Conservation (phyloP, 2,113 vertebrate genomes). For the Clarias gariepinus region DNA sequence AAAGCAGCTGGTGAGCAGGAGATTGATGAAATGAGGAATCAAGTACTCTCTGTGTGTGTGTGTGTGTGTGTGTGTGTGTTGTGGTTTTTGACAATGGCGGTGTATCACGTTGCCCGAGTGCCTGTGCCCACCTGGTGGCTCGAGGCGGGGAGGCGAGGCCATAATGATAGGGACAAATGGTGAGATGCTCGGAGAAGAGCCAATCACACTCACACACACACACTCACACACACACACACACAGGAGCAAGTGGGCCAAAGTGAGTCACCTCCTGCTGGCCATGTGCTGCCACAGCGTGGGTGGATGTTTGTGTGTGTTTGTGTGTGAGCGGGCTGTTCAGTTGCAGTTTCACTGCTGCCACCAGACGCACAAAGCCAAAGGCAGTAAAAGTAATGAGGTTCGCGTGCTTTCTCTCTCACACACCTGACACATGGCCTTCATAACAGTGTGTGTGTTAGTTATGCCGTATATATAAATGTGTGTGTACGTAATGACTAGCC, state of each 20-base stretch:
- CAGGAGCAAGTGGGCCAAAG: slow-evolving; percentile 37
- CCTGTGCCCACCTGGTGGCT: slow-evolving; percentile 64
- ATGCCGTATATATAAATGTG: neutral
- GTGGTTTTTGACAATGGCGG: slow-evolving; percentile 54
- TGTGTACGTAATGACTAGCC: neutral
- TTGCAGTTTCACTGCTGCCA: slow-evolving; percentile 24
- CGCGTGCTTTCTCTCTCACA: slow-evolving; percentile 25
- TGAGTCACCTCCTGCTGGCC: slow-evolving; percentile 66
- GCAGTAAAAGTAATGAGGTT: slow-evolving; percentile 17
- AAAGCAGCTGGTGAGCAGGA: neutral
- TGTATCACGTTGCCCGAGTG: slow-evolving; percentile 61
- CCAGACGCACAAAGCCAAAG: neutral
- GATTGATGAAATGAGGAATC: too few relatives aligned
- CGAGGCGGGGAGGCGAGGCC: slow-evolving; percentile 52
- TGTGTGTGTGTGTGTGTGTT: slow-evolving; percentile 39
- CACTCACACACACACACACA: slow-evolving; percentile 36
- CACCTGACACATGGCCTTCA: slow-evolving; percentile 18
- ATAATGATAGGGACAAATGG: slow-evolving; percentile 60
- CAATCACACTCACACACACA: slow-evolving; percentile 48
- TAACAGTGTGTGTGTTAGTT: neutral
- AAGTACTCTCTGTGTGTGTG: slow-evolving; percentile 15
- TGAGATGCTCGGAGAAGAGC: slow-evolving; percentile 69
- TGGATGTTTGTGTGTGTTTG: slow-evolving; percentile 31
- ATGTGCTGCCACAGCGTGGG: slow-evolving; percentile 59
- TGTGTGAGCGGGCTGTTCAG: neutral